Conservation (phyloP, 2,113 vertebrate genomes). For the Montifringilla adamsi region DNA sequence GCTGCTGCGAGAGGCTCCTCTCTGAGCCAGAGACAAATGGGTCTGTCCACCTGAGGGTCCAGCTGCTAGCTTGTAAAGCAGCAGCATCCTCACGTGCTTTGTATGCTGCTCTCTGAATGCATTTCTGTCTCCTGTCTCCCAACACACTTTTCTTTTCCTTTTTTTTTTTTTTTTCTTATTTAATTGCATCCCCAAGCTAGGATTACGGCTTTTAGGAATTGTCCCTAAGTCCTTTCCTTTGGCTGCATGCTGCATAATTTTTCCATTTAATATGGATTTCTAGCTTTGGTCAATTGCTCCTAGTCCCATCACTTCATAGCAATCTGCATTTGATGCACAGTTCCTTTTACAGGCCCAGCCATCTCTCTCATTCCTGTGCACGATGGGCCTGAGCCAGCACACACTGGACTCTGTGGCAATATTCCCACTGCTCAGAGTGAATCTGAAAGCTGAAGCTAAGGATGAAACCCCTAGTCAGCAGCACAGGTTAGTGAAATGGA, state of each 20-base stretch:
- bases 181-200: background rate
- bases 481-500: background rate
- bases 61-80: background rate
- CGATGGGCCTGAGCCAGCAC: background rate
- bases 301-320: background rate
- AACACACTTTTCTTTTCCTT: background rate
- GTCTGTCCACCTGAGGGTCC: background rate
- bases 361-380: background rate
- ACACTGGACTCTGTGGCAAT: accelerated
- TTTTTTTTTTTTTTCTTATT: background rate
- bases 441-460: background rate
- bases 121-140: background rate
- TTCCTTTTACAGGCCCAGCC: background rate
- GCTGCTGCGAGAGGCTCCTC: background rate
- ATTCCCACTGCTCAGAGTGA: background rate
- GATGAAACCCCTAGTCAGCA: background rate
- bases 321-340: slow-evolving; percentile 17
- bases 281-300: slow-evolving; percentile 39
- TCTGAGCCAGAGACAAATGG: background rate
- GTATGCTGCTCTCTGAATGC: background rate
- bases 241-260: slow-evolving; percentile 23
- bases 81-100: background rate
- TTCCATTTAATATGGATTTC: slow-evolving; percentile 43
- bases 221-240: slow-evolving; percentile 8
- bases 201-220: background rate